These are phyloP conservation scores for Caranx ignobilis DNA, from an alignment of 2,113 vertebrate genomes.

Conservation along the genomic window DNA sequence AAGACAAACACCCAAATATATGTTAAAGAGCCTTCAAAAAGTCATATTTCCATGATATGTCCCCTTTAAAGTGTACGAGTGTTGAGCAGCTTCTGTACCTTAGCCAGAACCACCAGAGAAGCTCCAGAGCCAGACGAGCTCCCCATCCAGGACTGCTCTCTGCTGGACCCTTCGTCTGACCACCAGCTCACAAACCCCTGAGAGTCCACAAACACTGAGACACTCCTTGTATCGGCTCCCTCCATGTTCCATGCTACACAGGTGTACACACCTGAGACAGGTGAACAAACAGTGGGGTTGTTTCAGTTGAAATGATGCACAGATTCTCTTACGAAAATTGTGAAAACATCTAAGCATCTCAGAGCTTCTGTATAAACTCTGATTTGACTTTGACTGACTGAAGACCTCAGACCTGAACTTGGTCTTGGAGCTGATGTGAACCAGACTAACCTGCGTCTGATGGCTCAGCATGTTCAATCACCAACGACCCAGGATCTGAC, in stretches of 20 bases:
- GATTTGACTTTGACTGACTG: too few relatives aligned
- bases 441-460: conserved; percentile 78
- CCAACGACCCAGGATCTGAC: conserved; percentile 80
- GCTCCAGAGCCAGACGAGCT: conserved; percentile 57
- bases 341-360: too few relatives aligned
- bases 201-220: conserved; percentile 80
- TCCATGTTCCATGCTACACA: conserved; percentile 88
- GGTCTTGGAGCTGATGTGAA: too few relatives aligned
- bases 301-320: too few relatives aligned
- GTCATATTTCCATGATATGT: too few relatives aligned
- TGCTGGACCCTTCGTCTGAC: conserved; percentile 24
- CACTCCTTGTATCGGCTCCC: conserved; percentile 84
- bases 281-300: background rate
- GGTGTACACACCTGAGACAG: conserved; percentile 82
- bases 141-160: conserved; percentile 40
- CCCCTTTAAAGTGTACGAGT: too few relatives aligned
- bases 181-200: conserved; percentile 40
- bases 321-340: too few relatives aligned
- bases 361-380: too few relatives aligned
- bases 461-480: conserved; percentile 80
- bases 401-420: too few relatives aligned
- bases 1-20: too few relatives aligned
- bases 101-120: conserved; percentile 83
- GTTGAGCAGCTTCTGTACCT: conserved; percentile 56
- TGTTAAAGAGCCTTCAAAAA: too few relatives aligned